Percentiles rank a stretch among this genome's conserved stretches.
Conservation (phyloP, 2,797 vertebrate species). For the Pelodytes ibericus region DNA sequence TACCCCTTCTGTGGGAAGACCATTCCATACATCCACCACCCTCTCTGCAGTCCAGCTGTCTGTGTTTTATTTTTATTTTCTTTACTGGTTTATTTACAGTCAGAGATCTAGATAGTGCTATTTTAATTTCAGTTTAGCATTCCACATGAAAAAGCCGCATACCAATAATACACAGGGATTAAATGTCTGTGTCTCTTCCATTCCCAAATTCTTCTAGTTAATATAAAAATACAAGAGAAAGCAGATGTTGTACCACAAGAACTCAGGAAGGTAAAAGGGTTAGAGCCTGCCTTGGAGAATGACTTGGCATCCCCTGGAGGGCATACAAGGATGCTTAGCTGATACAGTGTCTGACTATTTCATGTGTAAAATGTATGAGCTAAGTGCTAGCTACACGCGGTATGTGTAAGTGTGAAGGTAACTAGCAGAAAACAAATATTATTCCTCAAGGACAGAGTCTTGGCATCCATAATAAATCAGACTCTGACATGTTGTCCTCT, state of each 20-base stretch:
- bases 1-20: too few relatives aligned
- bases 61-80: too few relatives aligned
- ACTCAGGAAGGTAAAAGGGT: slow-evolving; percentile 20
- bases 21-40: too few relatives aligned
- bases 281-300: neutral
- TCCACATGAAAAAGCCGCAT: too few relatives aligned
- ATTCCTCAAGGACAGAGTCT: neutral
- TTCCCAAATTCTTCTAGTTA: too few relatives aligned
- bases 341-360: slow-evolving; percentile 8
- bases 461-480: slow-evolving; percentile 11
- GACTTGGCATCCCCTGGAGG: neutral
- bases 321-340: slow-evolving; percentile 14
- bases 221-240: neutral
- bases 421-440: neutral
- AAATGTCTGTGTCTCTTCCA: too few relatives aligned
- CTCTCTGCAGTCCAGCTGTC: too few relatives aligned
- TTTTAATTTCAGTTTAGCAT: too few relatives aligned
- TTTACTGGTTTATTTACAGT: too few relatives aligned
- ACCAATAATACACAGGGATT: too few relatives aligned
- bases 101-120: too few relatives aligned
- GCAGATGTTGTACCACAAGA: slow-evolving; percentile 35
- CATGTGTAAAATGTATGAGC: slow-evolving; percentile 7
- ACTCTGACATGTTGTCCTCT: neutral
- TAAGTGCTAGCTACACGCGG: neutral
- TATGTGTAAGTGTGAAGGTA: neutral